These are phyloP conservation scores for Conopomorpha cramerella DNA, from an alignment of 1,140 invertebrate genomes.

Conservation along the genomic window DNA sequence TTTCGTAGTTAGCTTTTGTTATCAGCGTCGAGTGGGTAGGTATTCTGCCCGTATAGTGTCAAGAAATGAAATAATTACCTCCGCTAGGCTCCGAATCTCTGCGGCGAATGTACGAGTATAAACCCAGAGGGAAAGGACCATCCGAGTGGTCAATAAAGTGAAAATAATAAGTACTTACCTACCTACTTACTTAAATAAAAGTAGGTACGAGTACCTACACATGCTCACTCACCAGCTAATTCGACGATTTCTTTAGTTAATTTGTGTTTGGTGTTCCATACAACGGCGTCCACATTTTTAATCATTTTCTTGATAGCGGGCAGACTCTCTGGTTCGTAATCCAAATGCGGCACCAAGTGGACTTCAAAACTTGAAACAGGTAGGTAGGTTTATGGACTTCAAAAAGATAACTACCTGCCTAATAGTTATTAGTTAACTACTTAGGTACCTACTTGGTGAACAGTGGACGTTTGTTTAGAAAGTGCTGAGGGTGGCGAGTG, in stretches of 20 bases:
- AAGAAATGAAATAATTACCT: too few species aligned
- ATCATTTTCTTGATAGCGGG: constrained; percentile 23
- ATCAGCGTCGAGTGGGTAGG: too few species aligned
- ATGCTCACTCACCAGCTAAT: constrained; percentile 26
- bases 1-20: too few species aligned
- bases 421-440: not conserved
- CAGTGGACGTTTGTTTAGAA: not conserved
- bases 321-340: constrained; percentile 20
- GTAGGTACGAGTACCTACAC: constrained; percentile 1
- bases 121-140: too few species aligned
- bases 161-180: too few species aligned
- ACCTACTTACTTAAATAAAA: not conserved
- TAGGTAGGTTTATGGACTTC: constrained; percentile 1
- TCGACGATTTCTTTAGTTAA: constrained; percentile 35
- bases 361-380: constrained; percentile 15
- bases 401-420: constrained; percentile 1
- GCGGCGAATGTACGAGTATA: too few species aligned
- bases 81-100: too few species aligned
- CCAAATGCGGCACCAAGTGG: constrained; percentile 19
- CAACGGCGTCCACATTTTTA: constrained; percentile 24
- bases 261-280: constrained; percentile 47
- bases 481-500: too few species aligned
- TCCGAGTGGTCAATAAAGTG: too few species aligned
- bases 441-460: not conserved
- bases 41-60: too few species aligned